Evolutionary conservation across 64 coral and sea anemone species (phyloP).

Genomic region (Stichodactyla helianthus): DNA sequence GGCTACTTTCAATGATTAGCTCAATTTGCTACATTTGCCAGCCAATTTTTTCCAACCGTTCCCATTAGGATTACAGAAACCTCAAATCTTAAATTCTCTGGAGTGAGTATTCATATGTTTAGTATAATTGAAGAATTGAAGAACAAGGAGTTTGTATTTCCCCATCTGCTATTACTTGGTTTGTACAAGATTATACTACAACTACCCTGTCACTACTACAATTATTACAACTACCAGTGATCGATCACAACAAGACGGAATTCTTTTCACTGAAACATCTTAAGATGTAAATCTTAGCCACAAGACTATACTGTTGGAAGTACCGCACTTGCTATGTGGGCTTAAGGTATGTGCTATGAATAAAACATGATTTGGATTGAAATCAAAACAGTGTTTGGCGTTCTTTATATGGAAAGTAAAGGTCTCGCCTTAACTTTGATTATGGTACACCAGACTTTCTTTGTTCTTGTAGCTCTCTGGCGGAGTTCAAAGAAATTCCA

Average conservation of each 20-base stretch:
- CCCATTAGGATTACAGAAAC: neutral
- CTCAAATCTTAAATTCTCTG: neutral
- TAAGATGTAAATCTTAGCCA: neutral
- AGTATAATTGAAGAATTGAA: neutral
- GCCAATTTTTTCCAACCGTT: neutral
- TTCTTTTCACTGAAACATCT: neutral
- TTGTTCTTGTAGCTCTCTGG: neutral
- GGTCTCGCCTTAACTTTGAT: neutral
- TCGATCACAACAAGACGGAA: neutral
- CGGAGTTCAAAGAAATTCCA: neutral
- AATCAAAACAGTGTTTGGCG: constrained; percentile 9
- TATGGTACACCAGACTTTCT: neutral
- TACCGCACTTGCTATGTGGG: neutral
- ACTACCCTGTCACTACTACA: no score
- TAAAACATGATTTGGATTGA: neutral
- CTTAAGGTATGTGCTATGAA: neutral
- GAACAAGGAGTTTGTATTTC: neutral
- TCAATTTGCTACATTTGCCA: neutral
- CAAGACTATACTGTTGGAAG: neutral
- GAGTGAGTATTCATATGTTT: neutral
- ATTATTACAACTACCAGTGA: neutral
- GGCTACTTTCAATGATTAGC: neutral
- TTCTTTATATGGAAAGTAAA: neutral
- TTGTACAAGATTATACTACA: neutral
- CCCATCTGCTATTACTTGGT: neutral